These are phyloP conservation scores for Leucoraja ocellata DNA, from an alignment of 2,797 vertebrate species.

Conservation along the genomic window DNA sequence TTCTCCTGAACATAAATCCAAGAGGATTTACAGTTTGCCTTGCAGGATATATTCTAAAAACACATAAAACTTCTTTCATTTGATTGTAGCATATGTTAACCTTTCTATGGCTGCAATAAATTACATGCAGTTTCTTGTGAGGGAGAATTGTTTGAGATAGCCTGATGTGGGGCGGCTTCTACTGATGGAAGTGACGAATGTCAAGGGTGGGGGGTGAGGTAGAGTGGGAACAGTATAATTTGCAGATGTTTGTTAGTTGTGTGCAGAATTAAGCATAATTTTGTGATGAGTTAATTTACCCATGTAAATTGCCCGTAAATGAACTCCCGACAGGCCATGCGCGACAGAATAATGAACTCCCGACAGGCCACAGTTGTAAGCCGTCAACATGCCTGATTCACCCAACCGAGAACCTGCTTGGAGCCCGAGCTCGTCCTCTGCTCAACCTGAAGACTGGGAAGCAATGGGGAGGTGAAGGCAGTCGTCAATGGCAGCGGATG, in stretches of 20 bases:
- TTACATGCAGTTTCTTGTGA: not conserved
- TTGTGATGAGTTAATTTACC: too few relatives aligned
- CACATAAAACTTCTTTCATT: not conserved
- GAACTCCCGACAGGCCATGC: too few relatives aligned
- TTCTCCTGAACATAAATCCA: not conserved
- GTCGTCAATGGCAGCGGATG: too few relatives aligned
- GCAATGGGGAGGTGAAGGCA: too few relatives aligned
- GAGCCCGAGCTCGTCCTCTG: too few relatives aligned
- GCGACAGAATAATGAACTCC: too few relatives aligned
- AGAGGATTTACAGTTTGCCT: slow-evolving; percentile 27
- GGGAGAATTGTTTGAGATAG: not conserved
- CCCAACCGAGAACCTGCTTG: too few relatives aligned
- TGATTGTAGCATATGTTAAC: slow-evolving; percentile 11
- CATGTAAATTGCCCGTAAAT: too few relatives aligned
- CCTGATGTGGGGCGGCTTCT: not conserved
- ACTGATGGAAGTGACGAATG: not conserved
- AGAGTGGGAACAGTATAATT: not conserved
- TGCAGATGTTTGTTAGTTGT: too few relatives aligned
- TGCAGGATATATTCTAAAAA: slow-evolving; percentile 24
- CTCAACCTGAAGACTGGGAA: too few relatives aligned
- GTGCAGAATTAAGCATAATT: not conserved
- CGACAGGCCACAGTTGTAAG: too few relatives aligned
- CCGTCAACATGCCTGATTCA: too few relatives aligned
- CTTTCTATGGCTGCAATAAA: not conserved
- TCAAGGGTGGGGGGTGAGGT: not conserved